These are phyloP conservation scores for Equus quagga DNA, from an alignment of 2,113 vertebrate species.

Conservation along the genomic window DNA sequence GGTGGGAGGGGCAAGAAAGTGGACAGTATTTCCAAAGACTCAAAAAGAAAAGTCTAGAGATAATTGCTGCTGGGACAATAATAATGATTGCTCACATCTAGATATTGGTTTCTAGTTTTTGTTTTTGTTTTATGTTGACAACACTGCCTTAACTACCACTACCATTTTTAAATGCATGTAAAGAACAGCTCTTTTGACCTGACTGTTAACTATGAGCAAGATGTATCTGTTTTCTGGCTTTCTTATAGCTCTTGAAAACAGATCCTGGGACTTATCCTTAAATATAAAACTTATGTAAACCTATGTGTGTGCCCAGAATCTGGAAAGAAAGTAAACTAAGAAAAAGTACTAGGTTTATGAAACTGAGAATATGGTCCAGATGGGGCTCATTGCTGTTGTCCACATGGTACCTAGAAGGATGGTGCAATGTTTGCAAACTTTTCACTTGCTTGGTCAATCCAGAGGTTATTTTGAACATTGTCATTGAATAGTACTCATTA, in stretches of 20 bases:
- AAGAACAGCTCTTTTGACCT: neutral
- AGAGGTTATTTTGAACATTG: conserved; percentile 46
- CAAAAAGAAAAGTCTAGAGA: neutral
- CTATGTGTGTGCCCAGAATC: neutral
- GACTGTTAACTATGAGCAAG: neutral
- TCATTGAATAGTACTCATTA: neutral
- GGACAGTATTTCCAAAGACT: neutral
- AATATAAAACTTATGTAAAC: neutral
- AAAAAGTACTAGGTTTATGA: conserved; percentile 24
- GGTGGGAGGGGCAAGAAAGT: neutral
- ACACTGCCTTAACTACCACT: neutral
- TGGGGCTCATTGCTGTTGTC: neutral
- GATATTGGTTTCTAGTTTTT: neutral
- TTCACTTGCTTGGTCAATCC: neutral
- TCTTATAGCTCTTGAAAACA: conserved; percentile 21
- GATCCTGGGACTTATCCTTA: neutral
- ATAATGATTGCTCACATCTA: neutral
- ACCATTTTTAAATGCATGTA: neutral
- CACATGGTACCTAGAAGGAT: neutral
- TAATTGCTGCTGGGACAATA: neutral
- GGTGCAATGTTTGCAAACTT: neutral
- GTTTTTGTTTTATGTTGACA: neutral
- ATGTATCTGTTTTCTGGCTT: conserved; percentile 20
- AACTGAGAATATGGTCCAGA: neutral
- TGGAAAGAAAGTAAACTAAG: conserved; percentile 8